Base-by-base conservation (phyloP, 2,888 invertebrate species). In the Xylophagus ater region DNA sequence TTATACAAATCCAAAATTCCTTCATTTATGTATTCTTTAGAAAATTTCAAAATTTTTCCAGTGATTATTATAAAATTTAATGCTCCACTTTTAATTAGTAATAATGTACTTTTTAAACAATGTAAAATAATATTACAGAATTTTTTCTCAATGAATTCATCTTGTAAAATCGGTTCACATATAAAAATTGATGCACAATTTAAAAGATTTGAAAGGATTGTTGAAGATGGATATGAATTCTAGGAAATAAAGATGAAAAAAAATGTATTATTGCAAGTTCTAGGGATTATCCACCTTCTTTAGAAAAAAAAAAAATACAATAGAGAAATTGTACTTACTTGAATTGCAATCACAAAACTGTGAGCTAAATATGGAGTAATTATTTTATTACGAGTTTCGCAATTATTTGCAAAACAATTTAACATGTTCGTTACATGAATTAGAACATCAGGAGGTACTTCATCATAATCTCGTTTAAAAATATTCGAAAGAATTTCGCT, bases 11-110 rank as follows among this genome's bases (percentile, higher is more conserved):
- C 55, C 7, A 61, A 41, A 2, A 61, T 50, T 1, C 54, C 58
- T 2, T 51, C 46, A 24, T 59, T 53, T 2, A 57, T 52, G 25
- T 58, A 61, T 8, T 48, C 50, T 18, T 53, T 48, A 0, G 55
- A 42, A 32, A 55, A 58, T 15, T 52, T 51, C 10, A 42, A 43
- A 26, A 55, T 54, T 4, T 59, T 54, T 1, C 57, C 54, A 1
- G 60, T 59, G 41, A 60, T 54, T 34, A 59, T 48, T 33, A 61
- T 53, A 21, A 61, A 61, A 44, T 60, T 60, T 8, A 58, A 57
- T 1, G 52, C 60, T 1, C 59, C 52, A 0, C 54, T 55, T 45
- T 59, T 60, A 0, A 61, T 49, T 19, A 55, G 36, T 33, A 54
- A 54, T 3, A 60, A 53, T 4, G 52, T 40, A 1, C 58, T 57